Percentiles rank a stretch among this genome's conserved stretches.
Evolutionary conservation across 1,140 invertebrate species (phyloP).

Genomic region (Drosophila athabasca): DNA sequence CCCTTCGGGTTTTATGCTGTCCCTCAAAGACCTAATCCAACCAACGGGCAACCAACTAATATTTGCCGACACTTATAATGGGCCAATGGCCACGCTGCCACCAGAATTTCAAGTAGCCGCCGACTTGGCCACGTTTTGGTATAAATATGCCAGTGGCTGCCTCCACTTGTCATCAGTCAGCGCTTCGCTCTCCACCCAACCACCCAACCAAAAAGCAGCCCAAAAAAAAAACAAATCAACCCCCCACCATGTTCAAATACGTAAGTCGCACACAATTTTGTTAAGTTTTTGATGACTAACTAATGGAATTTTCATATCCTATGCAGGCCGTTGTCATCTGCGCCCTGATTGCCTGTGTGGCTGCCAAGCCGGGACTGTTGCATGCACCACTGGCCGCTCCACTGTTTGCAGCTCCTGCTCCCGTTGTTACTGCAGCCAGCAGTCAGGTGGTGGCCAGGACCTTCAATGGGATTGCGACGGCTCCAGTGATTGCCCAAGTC

Average conservation of each 20-base stretch:
- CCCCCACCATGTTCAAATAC: slow-evolving; percentile 75
- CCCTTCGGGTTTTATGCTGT: slow-evolving; percentile 68
- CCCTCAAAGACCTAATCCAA: slow-evolving; percentile 59
- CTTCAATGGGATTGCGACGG: slow-evolving; percentile 82
- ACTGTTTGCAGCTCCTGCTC: slow-evolving; percentile 71
- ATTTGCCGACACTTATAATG: slow-evolving; percentile 66
- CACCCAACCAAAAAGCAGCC: slow-evolving; percentile 20
- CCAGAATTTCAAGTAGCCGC: slow-evolving; percentile 58
- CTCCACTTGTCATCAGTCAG: slow-evolving; percentile 60
- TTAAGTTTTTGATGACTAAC: background rate
- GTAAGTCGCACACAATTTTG: slow-evolving; percentile 42
- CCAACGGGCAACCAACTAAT: slow-evolving; percentile 33
- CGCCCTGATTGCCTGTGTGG: slow-evolving; percentile 80
- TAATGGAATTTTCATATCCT: background rate
- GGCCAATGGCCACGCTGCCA: slow-evolving; percentile 29
- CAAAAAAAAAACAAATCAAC: slow-evolving; percentile 20
- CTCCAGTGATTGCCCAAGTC: slow-evolving; percentile 63
- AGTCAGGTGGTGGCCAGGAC: slow-evolving; percentile 84
- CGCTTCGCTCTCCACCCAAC: slow-evolving; percentile 43
- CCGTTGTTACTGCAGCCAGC: slow-evolving; percentile 83
- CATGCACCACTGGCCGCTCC: slow-evolving; percentile 68
- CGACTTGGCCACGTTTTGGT: slow-evolving; percentile 18
- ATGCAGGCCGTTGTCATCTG: slow-evolving; percentile 63
- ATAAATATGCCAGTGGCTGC: slow-evolving; percentile 61
- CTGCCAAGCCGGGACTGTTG: slow-evolving; percentile 77